A percentile compares a stretch with the other conserved stretches of the same genome.
Conservation (phyloP, 1,140 invertebrate species). For the Diabrotica undecimpunctata region DNA sequence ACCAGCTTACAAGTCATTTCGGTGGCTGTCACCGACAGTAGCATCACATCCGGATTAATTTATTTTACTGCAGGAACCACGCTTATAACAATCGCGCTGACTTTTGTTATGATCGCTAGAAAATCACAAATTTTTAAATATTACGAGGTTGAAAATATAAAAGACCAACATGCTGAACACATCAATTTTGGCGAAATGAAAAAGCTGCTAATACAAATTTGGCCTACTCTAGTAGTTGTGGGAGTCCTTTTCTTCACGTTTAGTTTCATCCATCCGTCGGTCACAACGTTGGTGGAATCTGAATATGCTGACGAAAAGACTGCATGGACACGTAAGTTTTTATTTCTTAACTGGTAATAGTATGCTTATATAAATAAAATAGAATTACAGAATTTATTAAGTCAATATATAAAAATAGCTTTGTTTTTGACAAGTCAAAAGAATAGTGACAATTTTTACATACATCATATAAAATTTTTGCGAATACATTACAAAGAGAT, state of each 20-base stretch:
- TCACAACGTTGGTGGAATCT: constrained; percentile 4
- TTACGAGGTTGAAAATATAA: background rate
- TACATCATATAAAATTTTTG: too few species aligned
- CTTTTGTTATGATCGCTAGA: background rate
- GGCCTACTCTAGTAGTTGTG: background rate
- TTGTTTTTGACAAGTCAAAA: too few species aligned
- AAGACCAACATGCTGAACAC: too few species aligned
- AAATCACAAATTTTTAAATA: background rate
- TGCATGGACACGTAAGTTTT: background rate
- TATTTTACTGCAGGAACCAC: constrained; percentile 2
- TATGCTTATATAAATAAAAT: too few species aligned
- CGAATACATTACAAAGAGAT: too few species aligned
- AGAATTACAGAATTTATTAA: too few species aligned
- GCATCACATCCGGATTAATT: background rate
- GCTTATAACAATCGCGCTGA: background rate
- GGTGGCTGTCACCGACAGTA: background rate
- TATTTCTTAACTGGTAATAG: background rate
- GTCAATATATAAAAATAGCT: too few species aligned
- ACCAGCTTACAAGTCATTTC: background rate
- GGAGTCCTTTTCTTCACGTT: background rate
- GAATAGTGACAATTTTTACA: too few species aligned
- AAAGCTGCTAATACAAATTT: background rate
- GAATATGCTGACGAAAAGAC: background rate
- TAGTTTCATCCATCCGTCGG: background rate
- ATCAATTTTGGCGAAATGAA: background rate